Percentiles rank a stretch among this genome's conserved stretches.
phyloP scores from a whole-genome alignment of 1,140 invertebrate genomes.

The Colletes latitarsis region DNA sequence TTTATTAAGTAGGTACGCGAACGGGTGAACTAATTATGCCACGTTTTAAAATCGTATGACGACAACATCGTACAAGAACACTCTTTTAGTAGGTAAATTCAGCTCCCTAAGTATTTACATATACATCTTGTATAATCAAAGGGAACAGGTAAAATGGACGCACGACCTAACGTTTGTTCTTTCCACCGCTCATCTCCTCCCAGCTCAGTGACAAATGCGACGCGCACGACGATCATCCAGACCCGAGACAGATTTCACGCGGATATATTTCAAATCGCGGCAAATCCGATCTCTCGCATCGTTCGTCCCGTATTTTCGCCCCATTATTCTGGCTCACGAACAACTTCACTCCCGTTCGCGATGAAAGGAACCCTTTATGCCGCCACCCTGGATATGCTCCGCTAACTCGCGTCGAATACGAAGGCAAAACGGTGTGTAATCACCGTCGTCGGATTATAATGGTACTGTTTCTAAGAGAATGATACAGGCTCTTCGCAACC shows the following conservation, averaged over 20 bases:
- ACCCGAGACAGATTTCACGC: constrained; percentile 72
- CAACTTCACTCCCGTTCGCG: constrained; percentile 44
- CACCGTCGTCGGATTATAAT: constrained; percentile 60
- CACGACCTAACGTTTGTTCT: background rate
- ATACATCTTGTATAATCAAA: background rate
- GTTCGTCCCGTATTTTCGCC: constrained; percentile 66
- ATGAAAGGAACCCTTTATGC: constrained; percentile 69
- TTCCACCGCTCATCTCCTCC: background rate
- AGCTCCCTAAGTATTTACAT: too few species aligned
- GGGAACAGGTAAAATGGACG: background rate
- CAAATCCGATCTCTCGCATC: constrained; percentile 78
- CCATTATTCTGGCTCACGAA: constrained; percentile 45
- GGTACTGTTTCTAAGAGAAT: constrained; percentile 46
- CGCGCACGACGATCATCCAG: too few species aligned
- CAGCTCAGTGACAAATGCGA: too few species aligned
- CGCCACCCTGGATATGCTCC: constrained; percentile 40
- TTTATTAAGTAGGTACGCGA: too few species aligned
- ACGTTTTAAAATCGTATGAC: too few species aligned
- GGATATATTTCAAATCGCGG: constrained; percentile 79
- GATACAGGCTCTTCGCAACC: background rate
- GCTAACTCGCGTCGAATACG: constrained; percentile 71
- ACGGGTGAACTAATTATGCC: too few species aligned
- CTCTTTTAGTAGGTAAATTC: too few species aligned
- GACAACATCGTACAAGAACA: too few species aligned
- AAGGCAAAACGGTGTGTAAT: constrained; percentile 76